Evolutionary conservation across 2,888 invertebrate species (phyloP).

Genomic region (Diploptera punctata): DNA sequence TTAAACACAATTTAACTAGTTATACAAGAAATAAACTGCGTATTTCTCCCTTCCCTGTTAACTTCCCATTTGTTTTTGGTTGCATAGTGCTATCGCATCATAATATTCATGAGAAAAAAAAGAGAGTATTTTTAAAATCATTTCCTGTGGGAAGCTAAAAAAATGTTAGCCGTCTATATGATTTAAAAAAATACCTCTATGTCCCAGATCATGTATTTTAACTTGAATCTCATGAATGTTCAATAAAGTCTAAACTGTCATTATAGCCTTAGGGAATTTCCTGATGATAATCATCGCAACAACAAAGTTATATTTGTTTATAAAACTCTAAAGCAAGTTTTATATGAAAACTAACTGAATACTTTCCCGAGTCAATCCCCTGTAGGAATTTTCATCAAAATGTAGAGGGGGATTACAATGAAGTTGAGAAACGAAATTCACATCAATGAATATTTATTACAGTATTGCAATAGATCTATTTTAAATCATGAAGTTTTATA

Average conservation of each 20-base stretch:
- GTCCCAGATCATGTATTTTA: constrained; percentile 17
- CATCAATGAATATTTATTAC: too few relatives aligned
- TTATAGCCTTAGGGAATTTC: neutral
- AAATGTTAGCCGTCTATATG: neutral
- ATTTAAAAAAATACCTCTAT: neutral
- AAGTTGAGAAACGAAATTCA: neutral
- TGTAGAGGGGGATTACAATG: neutral
- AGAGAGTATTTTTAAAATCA: constrained; percentile 22
- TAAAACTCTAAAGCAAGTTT: neutral
- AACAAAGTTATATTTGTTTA: neutral
- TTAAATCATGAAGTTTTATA: too few relatives aligned
- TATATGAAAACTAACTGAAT: neutral
- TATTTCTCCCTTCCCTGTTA: too few relatives aligned
- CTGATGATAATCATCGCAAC: neutral
- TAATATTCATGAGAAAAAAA: constrained; percentile 13
- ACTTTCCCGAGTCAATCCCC: neutral
- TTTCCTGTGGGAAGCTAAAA: constrained; percentile 18
- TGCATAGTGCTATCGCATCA: too few relatives aligned
- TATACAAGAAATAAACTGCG: too few relatives aligned
- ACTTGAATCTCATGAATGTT: constrained; percentile 1
- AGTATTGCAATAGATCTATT: too few relatives aligned
- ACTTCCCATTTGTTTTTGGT: too few relatives aligned
- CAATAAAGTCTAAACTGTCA: constrained; percentile 9
- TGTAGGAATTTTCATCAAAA: neutral
- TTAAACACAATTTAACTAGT: too few relatives aligned